Evolutionary conservation across 2,888 invertebrate species (phyloP).

Genomic region (Sylvicola cinctus): DNA sequence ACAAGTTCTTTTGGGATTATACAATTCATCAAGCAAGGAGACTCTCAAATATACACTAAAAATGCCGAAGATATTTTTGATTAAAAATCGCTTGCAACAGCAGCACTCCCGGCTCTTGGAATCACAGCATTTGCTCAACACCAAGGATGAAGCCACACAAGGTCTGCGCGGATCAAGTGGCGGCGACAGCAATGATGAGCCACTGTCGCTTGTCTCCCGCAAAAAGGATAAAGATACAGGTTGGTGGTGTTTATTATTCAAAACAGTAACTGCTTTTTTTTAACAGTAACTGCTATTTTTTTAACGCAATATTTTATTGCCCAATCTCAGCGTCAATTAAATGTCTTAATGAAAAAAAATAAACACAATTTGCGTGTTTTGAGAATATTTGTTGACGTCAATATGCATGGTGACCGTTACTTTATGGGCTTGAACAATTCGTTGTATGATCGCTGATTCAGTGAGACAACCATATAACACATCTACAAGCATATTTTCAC

Average conservation of each 20-base stretch:
- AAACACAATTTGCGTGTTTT: too few relatives aligned
- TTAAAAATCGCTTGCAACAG: conserved; percentile 78
- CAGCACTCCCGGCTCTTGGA: conserved; percentile 71
- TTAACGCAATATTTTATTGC: too few relatives aligned
- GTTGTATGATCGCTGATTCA: too few relatives aligned
- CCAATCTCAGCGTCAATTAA: too few relatives aligned
- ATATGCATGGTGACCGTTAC: too few relatives aligned
- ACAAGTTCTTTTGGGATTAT: conserved; percentile 2
- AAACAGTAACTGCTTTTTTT: not conserved
- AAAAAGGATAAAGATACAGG: conserved; percentile 26
- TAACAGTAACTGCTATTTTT: too few relatives aligned
- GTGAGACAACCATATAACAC: too few relatives aligned
- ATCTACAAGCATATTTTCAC: too few relatives aligned
- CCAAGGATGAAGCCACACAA: conserved; percentile 37
- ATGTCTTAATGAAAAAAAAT: too few relatives aligned
- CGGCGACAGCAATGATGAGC: conserved; percentile 20
- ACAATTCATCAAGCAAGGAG: conserved; percentile 5
- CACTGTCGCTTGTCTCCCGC: conserved; percentile 38
- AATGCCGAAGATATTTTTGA: conserved; percentile 87
- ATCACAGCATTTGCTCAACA: conserved; percentile 51
- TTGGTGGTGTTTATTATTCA: conserved; percentile 22
- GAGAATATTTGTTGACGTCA: too few relatives aligned
- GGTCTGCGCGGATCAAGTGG: conserved; percentile 33
- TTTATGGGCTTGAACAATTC: too few relatives aligned
- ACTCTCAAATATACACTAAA: conserved; percentile 7